These are phyloP conservation scores for Sebastes hubbsi DNA, from an alignment of 2,797 vertebrate genomes.

Conservation along the genomic window DNA sequence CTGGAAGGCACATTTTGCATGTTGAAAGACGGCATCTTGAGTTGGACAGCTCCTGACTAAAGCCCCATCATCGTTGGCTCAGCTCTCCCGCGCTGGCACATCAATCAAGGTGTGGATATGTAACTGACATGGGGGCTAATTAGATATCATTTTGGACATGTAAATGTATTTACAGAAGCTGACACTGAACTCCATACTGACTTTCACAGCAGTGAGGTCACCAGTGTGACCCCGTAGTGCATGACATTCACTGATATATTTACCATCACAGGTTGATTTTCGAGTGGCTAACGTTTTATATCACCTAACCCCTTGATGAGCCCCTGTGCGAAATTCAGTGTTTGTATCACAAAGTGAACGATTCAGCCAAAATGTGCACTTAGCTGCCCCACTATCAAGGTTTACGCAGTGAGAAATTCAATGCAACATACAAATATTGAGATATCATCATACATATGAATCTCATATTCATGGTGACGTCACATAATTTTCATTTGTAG, in stretches of 20 bases:
- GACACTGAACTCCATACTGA: background rate
- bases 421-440: background rate
- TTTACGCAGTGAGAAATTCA: background rate
- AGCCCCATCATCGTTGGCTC: too few relatives aligned
- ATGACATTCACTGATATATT: background rate
- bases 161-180: too few relatives aligned
- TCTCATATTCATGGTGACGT: background rate
- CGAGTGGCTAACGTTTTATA: background rate
- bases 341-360: background rate
- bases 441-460: background rate
- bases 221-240: background rate
- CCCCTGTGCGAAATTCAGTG: background rate
- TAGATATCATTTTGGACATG: too few relatives aligned
- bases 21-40: too few relatives aligned
- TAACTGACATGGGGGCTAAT: too few relatives aligned
- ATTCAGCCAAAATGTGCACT: background rate
- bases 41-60: too few relatives aligned
- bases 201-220: background rate
- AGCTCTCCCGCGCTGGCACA: too few relatives aligned
- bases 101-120: too few relatives aligned
- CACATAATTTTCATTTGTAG: background rate
- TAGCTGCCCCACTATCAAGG: background rate
- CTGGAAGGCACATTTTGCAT: too few relatives aligned
- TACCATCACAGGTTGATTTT: background rate
- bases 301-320: background rate